Evolutionary conservation across 2,797 vertebrate genomes (phyloP).

Genomic region (Melanotaenia pygmaea): DNA sequence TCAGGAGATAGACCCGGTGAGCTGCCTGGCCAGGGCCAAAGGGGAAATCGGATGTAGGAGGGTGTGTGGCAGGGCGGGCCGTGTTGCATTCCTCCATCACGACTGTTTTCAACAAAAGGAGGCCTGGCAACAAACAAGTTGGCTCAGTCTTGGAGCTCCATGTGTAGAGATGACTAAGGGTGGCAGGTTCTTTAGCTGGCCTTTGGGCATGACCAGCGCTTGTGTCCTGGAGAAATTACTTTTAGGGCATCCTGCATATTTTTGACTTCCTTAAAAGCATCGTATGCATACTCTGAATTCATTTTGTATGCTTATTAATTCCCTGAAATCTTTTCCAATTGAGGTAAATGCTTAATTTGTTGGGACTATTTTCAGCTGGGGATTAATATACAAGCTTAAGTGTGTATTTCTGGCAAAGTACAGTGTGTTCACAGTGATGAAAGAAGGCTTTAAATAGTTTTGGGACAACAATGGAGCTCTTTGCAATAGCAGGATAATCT

Average conservation of each 20-base stretch:
- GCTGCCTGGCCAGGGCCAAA: slow-evolving; percentile 23
- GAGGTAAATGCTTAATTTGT: not conserved
- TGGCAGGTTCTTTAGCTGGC: not conserved
- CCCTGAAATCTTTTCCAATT: not conserved
- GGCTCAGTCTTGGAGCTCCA: not conserved
- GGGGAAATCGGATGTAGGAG: slow-evolving; percentile 15
- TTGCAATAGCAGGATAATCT: too few species aligned
- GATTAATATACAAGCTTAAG: not conserved
- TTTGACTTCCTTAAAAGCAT: not conserved
- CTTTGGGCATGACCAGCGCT: too few species aligned
- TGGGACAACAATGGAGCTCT: slow-evolving; percentile 4
- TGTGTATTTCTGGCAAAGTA: not conserved
- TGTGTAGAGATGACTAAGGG: not conserved
- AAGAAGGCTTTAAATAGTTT: not conserved
- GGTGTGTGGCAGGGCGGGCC: slow-evolving; percentile 36
- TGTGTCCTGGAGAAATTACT: not conserved
- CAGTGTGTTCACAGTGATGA: not conserved
- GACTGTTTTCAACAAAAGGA: slow-evolving; percentile 9
- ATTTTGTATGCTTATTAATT: too few species aligned
- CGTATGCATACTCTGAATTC: too few species aligned
- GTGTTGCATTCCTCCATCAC: slow-evolving; percentile 23
- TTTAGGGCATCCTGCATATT: not conserved
- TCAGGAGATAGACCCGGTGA: slow-evolving; percentile 2
- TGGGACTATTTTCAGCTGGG: not conserved
- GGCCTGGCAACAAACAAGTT: not conserved